These are phyloP conservation scores for Alosa alosa DNA, from an alignment of 2,113 vertebrate species.

Conservation along the genomic window DNA sequence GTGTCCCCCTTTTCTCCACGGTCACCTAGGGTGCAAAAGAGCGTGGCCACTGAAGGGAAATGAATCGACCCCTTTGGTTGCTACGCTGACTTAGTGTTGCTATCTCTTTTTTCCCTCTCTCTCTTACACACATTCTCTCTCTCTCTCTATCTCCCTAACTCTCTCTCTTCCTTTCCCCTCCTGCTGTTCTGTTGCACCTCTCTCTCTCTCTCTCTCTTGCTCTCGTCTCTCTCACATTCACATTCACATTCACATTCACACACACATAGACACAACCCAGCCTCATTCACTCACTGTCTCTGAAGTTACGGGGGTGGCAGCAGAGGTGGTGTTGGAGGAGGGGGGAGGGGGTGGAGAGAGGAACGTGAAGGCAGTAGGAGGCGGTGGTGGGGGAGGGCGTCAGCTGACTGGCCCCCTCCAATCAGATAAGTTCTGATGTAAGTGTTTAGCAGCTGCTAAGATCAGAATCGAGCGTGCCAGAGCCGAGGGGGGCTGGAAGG, in stretches of 20 bases:
- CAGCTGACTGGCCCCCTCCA: constrained; percentile 87
- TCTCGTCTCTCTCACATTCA: neutral
- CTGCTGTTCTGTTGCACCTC: constrained; percentile 15
- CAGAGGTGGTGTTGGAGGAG: neutral
- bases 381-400: constrained; percentile 59
- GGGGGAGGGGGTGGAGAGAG: neutral
- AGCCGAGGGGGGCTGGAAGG: constrained; percentile 35
- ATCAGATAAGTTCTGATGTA: constrained; percentile 91
- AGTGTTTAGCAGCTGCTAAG: constrained; percentile 87
- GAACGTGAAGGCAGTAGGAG: constrained; percentile 21
- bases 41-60: constrained; percentile 12
- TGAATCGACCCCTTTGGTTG: constrained; percentile 11
- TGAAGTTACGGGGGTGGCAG: constrained; percentile 76
- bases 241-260: constrained; percentile 11
- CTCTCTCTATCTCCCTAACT: neutral
- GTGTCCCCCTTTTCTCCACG: constrained; percentile 33
- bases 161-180: constrained; percentile 5
- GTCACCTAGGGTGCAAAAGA: constrained; percentile 20
- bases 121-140: neutral
- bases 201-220: constrained; percentile 34
- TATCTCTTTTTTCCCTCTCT: constrained; percentile 27
- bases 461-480: constrained; percentile 78
- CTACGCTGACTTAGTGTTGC: neutral
- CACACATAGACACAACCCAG: constrained; percentile 17
- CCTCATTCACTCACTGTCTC: constrained; percentile 42